Evolutionary conservation across 1,140 invertebrate species (phyloP).

Genomic region (Drosophila nebulosa): DNA sequence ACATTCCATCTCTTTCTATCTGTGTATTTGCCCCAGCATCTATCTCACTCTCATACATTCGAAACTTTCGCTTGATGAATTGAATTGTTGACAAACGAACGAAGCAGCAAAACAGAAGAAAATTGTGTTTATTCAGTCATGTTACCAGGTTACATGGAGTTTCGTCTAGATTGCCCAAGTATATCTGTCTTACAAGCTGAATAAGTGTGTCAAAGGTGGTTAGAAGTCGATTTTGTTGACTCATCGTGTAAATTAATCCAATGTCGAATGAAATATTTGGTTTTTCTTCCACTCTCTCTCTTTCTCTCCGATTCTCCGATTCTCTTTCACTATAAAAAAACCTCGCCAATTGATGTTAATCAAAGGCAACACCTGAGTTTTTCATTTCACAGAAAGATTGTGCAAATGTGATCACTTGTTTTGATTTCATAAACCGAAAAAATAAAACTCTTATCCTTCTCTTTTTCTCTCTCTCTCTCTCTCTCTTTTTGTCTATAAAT

Average conservation of each 20-base stretch:
- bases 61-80: conserved; percentile 74
- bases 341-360: background rate
- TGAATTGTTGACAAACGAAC: conserved; percentile 70
- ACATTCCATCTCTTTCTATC: background rate
- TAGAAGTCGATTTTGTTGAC: background rate
- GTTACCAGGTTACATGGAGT: conserved; percentile 53
- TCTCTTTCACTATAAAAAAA: background rate
- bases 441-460: background rate
- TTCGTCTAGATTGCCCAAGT: conserved; percentile 1
- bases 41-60: conserved; percentile 25
- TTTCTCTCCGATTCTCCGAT: background rate
- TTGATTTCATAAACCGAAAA: background rate
- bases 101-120: conserved; percentile 66
- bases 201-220: background rate
- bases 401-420: background rate
- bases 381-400: background rate
- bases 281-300: background rate
- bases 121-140: conserved; percentile 79
- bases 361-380: background rate
- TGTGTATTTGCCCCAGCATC: conserved; percentile 5
- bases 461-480: background rate
- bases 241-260: conserved; percentile 3
- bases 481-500: conserved; percentile 23
- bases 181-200: background rate
- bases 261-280: conserved; percentile 1